phyloP scores from a whole-genome alignment of 2,888 invertebrate genomes.

The Drosophila atripex region DNA sequence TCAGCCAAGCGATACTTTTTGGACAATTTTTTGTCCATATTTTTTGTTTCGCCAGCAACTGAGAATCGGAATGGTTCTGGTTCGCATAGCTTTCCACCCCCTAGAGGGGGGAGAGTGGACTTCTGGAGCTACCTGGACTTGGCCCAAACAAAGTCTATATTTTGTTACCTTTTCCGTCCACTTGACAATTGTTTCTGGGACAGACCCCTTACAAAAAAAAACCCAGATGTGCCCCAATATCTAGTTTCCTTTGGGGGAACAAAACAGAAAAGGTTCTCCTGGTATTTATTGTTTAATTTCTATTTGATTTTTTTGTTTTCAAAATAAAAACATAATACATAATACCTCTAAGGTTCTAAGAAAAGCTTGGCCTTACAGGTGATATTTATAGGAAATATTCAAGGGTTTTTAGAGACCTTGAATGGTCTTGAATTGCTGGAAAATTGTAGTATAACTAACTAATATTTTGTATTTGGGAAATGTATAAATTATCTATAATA shows the following conservation, averaged over 20 bases:
- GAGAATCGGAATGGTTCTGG: slow-evolving; percentile 54
- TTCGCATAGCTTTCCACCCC: slow-evolving; percentile 30
- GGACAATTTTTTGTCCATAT: slow-evolving; percentile 36
- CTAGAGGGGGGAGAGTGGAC: slow-evolving; percentile 3
- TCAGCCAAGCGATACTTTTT: slow-evolving; percentile 70
- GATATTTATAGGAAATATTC: background rate
- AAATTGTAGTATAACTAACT: too few relatives aligned
- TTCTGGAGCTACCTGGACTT: slow-evolving; percentile 2
- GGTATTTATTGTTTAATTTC: background rate
- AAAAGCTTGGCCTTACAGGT: background rate
- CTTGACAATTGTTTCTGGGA: slow-evolving; percentile 33
- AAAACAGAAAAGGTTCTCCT: background rate
- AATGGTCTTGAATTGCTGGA: too few relatives aligned
- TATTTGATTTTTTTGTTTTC: too few relatives aligned
- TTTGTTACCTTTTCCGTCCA: slow-evolving; percentile 12
- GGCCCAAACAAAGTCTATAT: background rate
- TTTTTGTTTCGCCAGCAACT: slow-evolving; percentile 22
- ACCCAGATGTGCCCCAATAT: background rate
- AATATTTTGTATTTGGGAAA: too few relatives aligned
- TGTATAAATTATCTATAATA: too few relatives aligned
- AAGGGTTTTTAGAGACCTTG: background rate
- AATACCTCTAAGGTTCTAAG: too few relatives aligned
- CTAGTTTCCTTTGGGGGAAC: background rate
- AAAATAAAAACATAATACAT: too few relatives aligned
- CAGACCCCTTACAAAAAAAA: background rate